phyloP scores from a whole-genome alignment of 1,140 invertebrate genomes.

The Nymphalis io region DNA sequence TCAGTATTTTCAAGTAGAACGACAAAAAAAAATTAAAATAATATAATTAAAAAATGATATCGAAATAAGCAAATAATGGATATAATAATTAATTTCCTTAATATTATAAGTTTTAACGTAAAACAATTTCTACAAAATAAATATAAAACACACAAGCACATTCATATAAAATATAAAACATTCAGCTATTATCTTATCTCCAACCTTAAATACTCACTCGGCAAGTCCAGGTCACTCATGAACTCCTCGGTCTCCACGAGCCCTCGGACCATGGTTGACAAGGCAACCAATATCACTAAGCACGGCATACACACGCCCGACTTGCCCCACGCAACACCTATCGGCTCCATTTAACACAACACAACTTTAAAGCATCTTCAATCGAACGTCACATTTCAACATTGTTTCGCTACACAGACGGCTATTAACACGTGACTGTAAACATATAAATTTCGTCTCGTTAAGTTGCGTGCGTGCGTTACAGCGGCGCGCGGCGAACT shows the following conservation, averaged over 20 bases:
- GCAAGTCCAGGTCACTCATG: conserved; percentile 65
- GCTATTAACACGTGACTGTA: no score
- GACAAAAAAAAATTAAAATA: no score
- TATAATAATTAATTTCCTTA: no score
- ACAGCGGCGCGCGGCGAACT: conserved; percentile 54
- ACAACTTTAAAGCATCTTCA: conserved; percentile 8
- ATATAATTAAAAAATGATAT: no score
- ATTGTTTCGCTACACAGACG: not conserved
- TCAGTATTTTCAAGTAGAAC: no score
- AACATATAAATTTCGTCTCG: no score
- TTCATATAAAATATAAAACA: not conserved
- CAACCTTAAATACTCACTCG: conserved; percentile 47
- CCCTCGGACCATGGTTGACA: conserved; percentile 48
- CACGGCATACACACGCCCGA: conserved; percentile 28
- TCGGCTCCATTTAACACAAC: conserved; percentile 16
- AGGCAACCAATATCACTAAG: conserved; percentile 38
- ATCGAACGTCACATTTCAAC: conserved; percentile 25
- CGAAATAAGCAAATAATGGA: no score
- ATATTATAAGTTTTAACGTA: no score
- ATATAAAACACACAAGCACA: no score
- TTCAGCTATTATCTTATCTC: not conserved
- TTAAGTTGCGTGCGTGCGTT: conserved; percentile 53
- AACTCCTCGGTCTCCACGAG: conserved; percentile 66
- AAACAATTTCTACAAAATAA: no score
- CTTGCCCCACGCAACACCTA: conserved; percentile 11